Percentiles rank a stretch among this genome's conserved stretches.
Conservation (phyloP, 2,888 invertebrate species). For the Platycheirus albimanus region DNA sequence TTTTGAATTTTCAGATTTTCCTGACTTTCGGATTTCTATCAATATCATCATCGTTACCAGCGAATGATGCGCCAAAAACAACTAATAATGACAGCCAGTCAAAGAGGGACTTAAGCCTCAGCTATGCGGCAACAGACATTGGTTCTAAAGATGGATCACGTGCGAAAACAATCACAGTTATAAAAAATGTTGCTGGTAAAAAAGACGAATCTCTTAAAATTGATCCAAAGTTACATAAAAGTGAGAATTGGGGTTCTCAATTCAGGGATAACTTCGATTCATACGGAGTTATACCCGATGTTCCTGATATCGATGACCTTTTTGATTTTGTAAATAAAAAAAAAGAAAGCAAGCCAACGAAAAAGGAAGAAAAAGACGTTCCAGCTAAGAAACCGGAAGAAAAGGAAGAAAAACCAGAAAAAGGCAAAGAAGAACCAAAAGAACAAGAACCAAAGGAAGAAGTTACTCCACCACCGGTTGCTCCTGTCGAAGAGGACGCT, state of each 20-base stretch:
- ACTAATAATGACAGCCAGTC: slow-evolving; percentile 74
- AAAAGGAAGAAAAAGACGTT: slow-evolving; percentile 23
- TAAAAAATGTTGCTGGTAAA: slow-evolving; percentile 80
- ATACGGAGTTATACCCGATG: slow-evolving; percentile 80
- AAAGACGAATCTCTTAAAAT: slow-evolving; percentile 77
- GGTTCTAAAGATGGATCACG: slow-evolving; percentile 81
- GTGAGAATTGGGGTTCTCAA: slow-evolving; percentile 80
- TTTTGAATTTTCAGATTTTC: slow-evolving; percentile 29
- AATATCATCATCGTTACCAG: slow-evolving; percentile 34
- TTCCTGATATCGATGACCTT: slow-evolving; percentile 81
- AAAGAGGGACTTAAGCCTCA: slow-evolving; percentile 81
- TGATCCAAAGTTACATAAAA: slow-evolving; percentile 79
- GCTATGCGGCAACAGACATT: slow-evolving; percentile 82
- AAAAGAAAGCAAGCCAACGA: slow-evolving; percentile 75
- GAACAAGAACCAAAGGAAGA: slow-evolving; percentile 45
- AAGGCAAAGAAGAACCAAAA: slow-evolving; percentile 17
- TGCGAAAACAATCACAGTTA: slow-evolving; percentile 82
- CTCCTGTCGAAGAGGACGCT: slow-evolving; percentile 48
- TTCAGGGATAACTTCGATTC: slow-evolving; percentile 81
- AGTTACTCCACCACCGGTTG: slow-evolving; percentile 12
- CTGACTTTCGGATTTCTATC: slow-evolving; percentile 35
- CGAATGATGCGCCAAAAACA: slow-evolving; percentile 9
- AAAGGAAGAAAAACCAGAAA: slow-evolving; percentile 21
- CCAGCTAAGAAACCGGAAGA: slow-evolving; percentile 5
- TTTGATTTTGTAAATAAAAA: slow-evolving; percentile 80